phyloP scores from a whole-genome alignment of 2,888 invertebrate species.

The Trissolcus brochymenae region DNA sequence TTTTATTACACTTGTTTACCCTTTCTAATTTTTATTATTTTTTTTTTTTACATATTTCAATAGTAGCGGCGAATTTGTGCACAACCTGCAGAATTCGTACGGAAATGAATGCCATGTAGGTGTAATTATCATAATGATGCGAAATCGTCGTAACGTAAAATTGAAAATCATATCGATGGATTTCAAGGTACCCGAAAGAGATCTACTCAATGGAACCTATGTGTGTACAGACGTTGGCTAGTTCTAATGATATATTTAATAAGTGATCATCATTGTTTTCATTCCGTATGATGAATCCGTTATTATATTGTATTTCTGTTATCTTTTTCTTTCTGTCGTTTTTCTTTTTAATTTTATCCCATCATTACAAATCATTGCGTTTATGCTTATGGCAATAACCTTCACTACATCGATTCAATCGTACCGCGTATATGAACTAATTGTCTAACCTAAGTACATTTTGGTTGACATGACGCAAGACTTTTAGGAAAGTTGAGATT shows the following conservation, averaged over 20 bases:
- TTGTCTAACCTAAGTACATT: conserved; percentile 61
- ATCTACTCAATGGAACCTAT: conserved; percentile 57
- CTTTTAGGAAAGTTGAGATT: conserved; percentile 42
- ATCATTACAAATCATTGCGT: conserved; percentile 56
- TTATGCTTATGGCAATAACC: conserved; percentile 59
- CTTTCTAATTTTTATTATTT: not conserved
- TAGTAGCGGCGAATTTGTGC: not conserved
- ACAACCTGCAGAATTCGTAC: not conserved
- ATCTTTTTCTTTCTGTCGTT: conserved; percentile 18
- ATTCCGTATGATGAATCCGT: conserved; percentile 6
- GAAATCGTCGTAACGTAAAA: conserved; percentile 43
- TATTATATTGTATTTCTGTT: not conserved
- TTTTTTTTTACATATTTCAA: not conserved
- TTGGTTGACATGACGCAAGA: conserved; percentile 64
- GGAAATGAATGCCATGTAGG: not conserved
- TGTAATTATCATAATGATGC: conserved; percentile 40
- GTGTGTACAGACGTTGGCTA: conserved; percentile 68
- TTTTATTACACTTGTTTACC: not conserved
- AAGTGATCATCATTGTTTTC: conserved; percentile 66
- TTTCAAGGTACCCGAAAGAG: conserved; percentile 51
- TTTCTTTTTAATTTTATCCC: conserved; percentile 58
- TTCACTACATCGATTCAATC: conserved; percentile 61
- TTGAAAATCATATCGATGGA: not conserved
- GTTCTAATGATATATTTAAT: conserved; percentile 72
- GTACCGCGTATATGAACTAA: conserved; percentile 61